phyloP scores from a whole-genome alignment of 2,888 invertebrate genomes.

The Stenotaenia linearis region DNA sequence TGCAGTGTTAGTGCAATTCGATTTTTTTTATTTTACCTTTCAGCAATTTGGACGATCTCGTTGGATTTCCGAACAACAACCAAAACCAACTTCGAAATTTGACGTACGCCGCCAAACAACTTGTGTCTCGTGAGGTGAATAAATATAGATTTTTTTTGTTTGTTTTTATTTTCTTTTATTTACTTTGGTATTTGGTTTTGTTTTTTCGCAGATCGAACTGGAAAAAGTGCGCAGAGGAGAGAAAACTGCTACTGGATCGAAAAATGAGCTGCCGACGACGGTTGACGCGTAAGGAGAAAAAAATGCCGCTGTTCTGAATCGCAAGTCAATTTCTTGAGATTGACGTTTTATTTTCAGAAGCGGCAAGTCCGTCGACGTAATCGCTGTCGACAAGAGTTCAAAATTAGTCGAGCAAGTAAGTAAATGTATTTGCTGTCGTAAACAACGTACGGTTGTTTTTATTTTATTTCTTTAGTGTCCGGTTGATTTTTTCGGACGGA shows the following conservation, averaged over 20 bases:
- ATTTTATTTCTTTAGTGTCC: neutral
- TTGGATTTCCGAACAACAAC: neutral
- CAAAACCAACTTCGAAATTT: neutral
- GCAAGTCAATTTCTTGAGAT: neutral
- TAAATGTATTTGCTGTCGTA: constrained; percentile 5
- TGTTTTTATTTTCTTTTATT: too few species aligned
- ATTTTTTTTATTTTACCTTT: neutral
- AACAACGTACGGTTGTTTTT: too few species aligned
- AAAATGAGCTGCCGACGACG: neutral
- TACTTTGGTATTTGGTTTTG: too few species aligned
- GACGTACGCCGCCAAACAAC: neutral
- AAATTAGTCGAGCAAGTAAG: neutral
- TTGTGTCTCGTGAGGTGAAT: neutral
- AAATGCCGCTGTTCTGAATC: neutral
- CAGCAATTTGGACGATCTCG: neutral
- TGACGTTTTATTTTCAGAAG: neutral
- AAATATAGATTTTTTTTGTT: too few species aligned
- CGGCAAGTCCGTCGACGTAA: neutral
- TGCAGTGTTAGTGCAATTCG: neutral
- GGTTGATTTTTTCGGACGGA: neutral
- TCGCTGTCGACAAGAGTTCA: neutral
- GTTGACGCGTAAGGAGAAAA: neutral
- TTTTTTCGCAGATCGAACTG: neutral
- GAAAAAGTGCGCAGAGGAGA: neutral
- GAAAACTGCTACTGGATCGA: neutral